Percentiles rank a stretch among this genome's conserved stretches.
phyloP scores from a whole-genome alignment of 2,888 invertebrate species.

The Tetheella fluctuosa region DNA sequence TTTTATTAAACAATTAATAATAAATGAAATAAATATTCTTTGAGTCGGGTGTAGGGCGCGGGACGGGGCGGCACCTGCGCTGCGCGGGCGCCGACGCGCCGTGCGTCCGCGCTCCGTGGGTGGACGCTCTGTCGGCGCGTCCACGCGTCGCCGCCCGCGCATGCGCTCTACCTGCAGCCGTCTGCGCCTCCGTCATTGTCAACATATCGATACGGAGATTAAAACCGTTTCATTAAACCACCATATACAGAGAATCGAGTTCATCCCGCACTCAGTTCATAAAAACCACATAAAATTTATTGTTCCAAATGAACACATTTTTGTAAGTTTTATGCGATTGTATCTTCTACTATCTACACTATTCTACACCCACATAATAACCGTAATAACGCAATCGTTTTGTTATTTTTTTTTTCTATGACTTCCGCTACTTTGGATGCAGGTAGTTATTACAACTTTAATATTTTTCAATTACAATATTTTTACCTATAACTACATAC shows the following conservation, averaged over 20 bases:
- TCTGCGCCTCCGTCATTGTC: constrained; percentile 27
- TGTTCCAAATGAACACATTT: constrained; percentile 5
- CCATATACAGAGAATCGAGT: constrained; percentile 1
- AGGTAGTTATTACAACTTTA: too few species aligned
- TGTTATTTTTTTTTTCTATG: not conserved
- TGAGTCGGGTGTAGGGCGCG: constrained; percentile 22
- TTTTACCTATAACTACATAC: not conserved
- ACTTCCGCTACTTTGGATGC: not conserved
- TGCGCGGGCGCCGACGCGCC: constrained; percentile 46
- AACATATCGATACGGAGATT: constrained; percentile 17
- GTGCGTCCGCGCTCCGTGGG: constrained; percentile 47
- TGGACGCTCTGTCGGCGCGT: constrained; percentile 63
- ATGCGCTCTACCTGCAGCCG: constrained; percentile 23
- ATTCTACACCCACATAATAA: not conserved
- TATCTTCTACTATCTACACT: not conserved
- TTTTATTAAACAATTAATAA: not conserved
- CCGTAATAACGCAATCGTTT: not conserved
- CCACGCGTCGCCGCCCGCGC: constrained; percentile 42
- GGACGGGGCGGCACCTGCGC: constrained; percentile 52
- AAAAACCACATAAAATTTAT: constrained; percentile 2
- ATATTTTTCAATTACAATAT: not conserved
- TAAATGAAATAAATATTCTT: not conserved
- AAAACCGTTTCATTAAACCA: not conserved
- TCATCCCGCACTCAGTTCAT: constrained; percentile 18
- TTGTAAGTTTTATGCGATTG: constrained; percentile 5